Evolutionary conservation across 2,888 invertebrate species (phyloP).

Genomic region (Eristalis pertinax): DNA sequence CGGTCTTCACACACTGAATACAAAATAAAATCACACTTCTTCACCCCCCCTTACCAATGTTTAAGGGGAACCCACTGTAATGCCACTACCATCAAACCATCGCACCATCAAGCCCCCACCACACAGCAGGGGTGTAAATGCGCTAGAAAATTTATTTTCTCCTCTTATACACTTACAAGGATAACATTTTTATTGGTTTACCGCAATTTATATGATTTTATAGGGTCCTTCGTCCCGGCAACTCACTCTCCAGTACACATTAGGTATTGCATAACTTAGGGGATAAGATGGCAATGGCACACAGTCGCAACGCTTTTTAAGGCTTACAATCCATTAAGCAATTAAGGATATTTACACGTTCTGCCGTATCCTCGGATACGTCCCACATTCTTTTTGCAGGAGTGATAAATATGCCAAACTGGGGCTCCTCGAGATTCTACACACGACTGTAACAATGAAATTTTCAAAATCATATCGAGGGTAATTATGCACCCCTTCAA

Average conservation of each 20-base stretch:
- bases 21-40: constrained; percentile 40
- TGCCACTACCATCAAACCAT: constrained; percentile 1
- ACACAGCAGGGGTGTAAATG: constrained; percentile 50
- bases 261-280: constrained; percentile 27
- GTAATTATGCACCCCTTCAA: constrained; percentile 48
- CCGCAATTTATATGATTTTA: constrained; percentile 66
- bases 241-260: constrained; percentile 6
- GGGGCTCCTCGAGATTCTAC: neutral
- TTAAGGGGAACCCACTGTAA: neutral
- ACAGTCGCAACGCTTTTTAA: constrained; percentile 41
- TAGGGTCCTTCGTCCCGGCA: constrained; percentile 50
- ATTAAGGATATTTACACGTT: constrained; percentile 50
- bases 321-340: constrained; percentile 69
- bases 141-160: constrained; percentile 54
- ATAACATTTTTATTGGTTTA: constrained; percentile 66
- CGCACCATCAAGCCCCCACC: constrained; percentile 15
- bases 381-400: constrained; percentile 18
- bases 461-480: constrained; percentile 56
- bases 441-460: constrained; percentile 1
- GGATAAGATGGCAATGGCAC: constrained; percentile 32
- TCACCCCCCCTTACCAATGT: neutral
- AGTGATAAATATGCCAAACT: constrained; percentile 40
- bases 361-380: constrained; percentile 18
- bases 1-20: constrained; percentile 39
- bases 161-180: constrained; percentile 45